Base-by-base conservation (phyloP, 1,140 invertebrate species). In the Arion vulgaris region DNA sequence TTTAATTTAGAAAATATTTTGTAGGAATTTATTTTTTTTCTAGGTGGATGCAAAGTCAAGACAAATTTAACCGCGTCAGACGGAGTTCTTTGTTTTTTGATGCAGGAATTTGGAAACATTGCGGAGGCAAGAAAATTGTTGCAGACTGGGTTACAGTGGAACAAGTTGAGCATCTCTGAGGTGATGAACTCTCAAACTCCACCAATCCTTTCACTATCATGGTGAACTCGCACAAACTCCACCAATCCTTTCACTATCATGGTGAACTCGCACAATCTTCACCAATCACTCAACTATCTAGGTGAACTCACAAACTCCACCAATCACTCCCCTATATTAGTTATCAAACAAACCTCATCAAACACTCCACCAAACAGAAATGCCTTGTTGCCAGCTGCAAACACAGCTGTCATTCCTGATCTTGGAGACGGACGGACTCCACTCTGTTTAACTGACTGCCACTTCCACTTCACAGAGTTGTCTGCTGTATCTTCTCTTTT, bases 311-410 rank as follows among this genome's bases (percentile, higher is more conserved):
- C 11, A 23, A 38, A 79, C 7, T n/a, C 17, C 17, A 51, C 0
- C 19, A 41, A 39, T 19, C 41, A 23, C 26, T n/a, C n/a, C 38
- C 1, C 34, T 26, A 71, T 41, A 68, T 71, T 41, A 71, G n/a
- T 23, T 23, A 15, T 1, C 23, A 45, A 23, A 81, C 76, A 77
- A 83, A 92, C 91, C 87, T 91, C 85, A 87, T 92, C 96, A 94
- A 95, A 94, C 39, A 97, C 96, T 11, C 96, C 96, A 53, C 96
- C 95, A 94, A 96, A 96, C 17, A 95, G 92, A 79, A 95, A 95
- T 0, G 95, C 95, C 72, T 94, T 93, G 83, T 94, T 94, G 34
- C 93, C 92, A 83, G 94, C 92, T 28, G 93, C 88, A 75, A 84
- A 89, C 84, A 93, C 88, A 51, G 92, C 90, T 39, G 94, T 92